Evolutionary conservation across 2,797 vertebrate genomes (phyloP).

Genomic region (Trematomus bernacchii): DNA sequence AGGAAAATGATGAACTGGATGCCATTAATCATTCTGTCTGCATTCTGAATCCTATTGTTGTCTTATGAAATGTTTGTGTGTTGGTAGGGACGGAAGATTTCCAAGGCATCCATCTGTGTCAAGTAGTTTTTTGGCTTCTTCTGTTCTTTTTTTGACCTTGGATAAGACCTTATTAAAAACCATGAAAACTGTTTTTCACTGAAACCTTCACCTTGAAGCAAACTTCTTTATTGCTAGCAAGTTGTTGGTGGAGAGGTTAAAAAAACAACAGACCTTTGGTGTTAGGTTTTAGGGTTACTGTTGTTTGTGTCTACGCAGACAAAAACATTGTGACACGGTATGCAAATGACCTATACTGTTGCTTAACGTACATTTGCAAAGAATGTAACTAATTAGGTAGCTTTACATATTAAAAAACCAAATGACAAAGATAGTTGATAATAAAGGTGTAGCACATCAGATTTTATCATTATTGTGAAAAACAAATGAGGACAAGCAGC

Average conservation of each 20-base stretch:
- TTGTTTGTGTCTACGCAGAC: background rate
- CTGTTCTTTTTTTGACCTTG: background rate
- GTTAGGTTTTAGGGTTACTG: no score
- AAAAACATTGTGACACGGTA: background rate
- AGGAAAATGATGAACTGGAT: background rate
- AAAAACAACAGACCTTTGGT: no score
- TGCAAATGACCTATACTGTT: background rate
- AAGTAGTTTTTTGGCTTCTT: background rate
- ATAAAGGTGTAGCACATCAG: background rate
- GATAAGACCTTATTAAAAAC: background rate
- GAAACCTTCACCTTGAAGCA: background rate
- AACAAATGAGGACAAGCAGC: background rate
- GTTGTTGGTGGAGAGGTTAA: background rate
- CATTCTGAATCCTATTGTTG: background rate
- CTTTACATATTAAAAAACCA: background rate
- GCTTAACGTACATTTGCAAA: background rate
- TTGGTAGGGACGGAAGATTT: background rate
- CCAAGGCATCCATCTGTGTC: background rate
- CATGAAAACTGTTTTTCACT: background rate
- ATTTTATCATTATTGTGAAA: background rate
- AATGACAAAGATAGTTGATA: background rate
- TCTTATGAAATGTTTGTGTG: background rate
- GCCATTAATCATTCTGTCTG: background rate
- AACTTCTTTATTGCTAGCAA: background rate
- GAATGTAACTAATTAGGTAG: background rate